Evolutionary conservation across 2,797 vertebrate species (phyloP), one percentile per base, ranked within the genome.

Genomic region (Thaleichthys pacificus): DNA sequence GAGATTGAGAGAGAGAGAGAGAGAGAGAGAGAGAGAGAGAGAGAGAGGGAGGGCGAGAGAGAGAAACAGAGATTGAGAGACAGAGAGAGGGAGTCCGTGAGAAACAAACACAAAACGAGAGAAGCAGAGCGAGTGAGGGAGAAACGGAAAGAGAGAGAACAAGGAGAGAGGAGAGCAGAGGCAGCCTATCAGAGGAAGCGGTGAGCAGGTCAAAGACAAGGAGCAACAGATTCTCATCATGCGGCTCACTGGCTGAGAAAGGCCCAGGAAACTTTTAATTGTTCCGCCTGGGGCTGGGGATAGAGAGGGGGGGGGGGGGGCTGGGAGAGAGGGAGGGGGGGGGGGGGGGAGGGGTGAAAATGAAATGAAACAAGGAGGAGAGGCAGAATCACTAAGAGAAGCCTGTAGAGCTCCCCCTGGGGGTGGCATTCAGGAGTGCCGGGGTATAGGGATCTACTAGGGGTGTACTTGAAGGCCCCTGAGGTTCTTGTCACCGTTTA

Each of bases 181-280:
- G 42, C 42, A 47, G 12, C 54, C 17, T 57, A 21, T 57, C 30
- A 47, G 35, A 65, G 63, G 21, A 9, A 35, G 26, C 60, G 22
- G 30, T 35, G 17, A 42, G 61, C 17, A 60, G 54, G 22, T 26
- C 51, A 66, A 19, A 77, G 73, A 62, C 42, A 83, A 69, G 81
- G 79, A 85, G 77, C 72, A 80, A 76, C 85, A 89, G 86, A 88
- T 85, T 90, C 81, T 90, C 88, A 91, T 92, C 85, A 91, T 82
- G 79, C 84, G 83, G 87, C 80, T 92, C 88, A 91, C 70, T 90
- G 89, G 84, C 74, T 85, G 85, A 90, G 82, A 91, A 85, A 91
- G 69, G 86, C 76, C 80, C 71, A 78, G 73, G 78, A 89, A 92
- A 89, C 84, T 89, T 91, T 91, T 91, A 91, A 91, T 90, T 92